Conservation (phyloP, 1,140 invertebrate species). For the Diorhabda elongata region DNA sequence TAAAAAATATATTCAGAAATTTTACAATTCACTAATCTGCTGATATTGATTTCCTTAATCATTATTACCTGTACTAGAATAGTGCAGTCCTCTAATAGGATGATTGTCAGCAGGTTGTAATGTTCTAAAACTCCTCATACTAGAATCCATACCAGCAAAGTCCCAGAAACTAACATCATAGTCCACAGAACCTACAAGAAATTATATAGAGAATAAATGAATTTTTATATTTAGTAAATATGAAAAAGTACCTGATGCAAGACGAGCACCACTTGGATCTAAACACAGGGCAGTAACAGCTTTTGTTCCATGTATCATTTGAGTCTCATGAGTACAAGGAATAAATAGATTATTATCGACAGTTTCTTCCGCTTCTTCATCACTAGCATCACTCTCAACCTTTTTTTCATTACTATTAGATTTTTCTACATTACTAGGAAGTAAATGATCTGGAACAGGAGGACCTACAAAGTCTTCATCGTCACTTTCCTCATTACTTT, state of each 20-base stretch:
- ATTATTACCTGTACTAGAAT: constrained; percentile 71
- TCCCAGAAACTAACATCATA: constrained; percentile 98
- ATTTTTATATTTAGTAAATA: background rate
- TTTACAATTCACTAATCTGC: no score
- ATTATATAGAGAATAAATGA: background rate
- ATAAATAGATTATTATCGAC: constrained; percentile 58
- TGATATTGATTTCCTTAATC: no score
- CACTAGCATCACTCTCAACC: constrained; percentile 46
- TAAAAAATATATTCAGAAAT: no score
- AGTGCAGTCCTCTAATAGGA: constrained; percentile 85
- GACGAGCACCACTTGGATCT: constrained; percentile 87
- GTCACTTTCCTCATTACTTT: constrained; percentile 43
- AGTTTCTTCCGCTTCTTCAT: constrained; percentile 52
- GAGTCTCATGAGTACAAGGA: constrained; percentile 75
- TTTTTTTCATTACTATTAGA: constrained; percentile 14
- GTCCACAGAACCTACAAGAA: constrained; percentile 72
- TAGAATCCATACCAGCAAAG: constrained; percentile 95
- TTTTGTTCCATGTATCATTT: constrained; percentile 80
- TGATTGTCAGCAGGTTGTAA: constrained; percentile 93
- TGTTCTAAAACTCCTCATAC: constrained; percentile 85
- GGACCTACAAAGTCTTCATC: constrained; percentile 60
- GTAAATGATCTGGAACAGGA: constrained; percentile 48
- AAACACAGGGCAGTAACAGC: constrained; percentile 82
- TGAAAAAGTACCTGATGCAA: constrained; percentile 62
- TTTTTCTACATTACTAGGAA: constrained; percentile 7